phyloP scores from a whole-genome alignment of 1,140 invertebrate genomes.

The Galendromus occidentalis region DNA sequence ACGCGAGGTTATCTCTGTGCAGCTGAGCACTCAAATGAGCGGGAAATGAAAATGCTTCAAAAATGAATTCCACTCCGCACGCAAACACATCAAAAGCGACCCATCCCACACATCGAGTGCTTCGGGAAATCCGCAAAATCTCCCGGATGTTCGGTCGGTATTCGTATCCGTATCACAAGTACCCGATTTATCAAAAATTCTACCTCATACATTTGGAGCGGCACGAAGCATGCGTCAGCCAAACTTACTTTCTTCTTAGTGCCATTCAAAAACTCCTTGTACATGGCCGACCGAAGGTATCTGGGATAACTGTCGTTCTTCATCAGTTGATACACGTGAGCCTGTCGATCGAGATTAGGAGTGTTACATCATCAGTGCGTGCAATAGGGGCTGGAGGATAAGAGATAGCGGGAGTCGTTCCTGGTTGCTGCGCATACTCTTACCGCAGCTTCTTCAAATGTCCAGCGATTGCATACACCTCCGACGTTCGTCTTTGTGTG shows the following conservation, averaged over 20 bases:
- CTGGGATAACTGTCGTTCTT: slow-evolving; percentile 95
- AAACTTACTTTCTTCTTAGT: slow-evolving; percentile 73
- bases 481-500: slow-evolving; percentile 51
- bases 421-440: slow-evolving; percentile 23
- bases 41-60: too few species aligned
- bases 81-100: too few species aligned
- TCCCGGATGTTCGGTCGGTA: too few species aligned
- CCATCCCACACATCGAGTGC: too few species aligned
- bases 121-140: too few species aligned
- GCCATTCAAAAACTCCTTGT: slow-evolving; percentile 86
- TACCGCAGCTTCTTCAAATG: slow-evolving; percentile 90
- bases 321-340: slow-evolving; percentile 98
- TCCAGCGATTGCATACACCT: slow-evolving; percentile 66
- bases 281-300: slow-evolving; percentile 94
- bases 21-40: too few species aligned
- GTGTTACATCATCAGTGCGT: neutral
- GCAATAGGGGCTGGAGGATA: slow-evolving; percentile 11
- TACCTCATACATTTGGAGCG: too few species aligned
- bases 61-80: too few species aligned
- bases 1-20: too few species aligned
- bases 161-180: too few species aligned
- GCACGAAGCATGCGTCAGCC: too few species aligned
- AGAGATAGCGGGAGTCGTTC: neutral
- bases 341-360: slow-evolving; percentile 40
- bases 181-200: too few species aligned